These are phyloP conservation scores for Myotis vivesi DNA, from an alignment of 2,797 vertebrate genomes.

Conservation along the genomic window DNA sequence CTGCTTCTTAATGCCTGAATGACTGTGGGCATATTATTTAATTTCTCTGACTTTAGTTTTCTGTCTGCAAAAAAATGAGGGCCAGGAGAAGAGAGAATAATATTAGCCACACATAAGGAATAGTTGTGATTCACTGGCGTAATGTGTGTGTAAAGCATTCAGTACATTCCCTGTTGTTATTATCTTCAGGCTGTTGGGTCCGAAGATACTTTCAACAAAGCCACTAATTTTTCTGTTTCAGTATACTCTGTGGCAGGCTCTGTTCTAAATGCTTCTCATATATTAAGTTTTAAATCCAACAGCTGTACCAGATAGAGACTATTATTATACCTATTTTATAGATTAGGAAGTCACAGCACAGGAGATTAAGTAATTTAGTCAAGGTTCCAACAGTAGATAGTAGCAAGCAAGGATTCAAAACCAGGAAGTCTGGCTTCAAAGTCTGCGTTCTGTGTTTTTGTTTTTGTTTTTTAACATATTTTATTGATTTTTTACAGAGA, in stretches of 20 bases:
- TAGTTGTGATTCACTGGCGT: not conserved
- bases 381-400: not conserved
- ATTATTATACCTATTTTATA: not conserved
- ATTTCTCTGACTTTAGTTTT: conserved; percentile 33
- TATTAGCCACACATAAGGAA: not conserved
- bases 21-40: not conserved
- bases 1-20: not conserved
- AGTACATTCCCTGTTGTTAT: not conserved
- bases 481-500: too few relatives aligned
- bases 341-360: not conserved
- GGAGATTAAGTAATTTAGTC: not conserved
- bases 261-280: not conserved
- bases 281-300: not conserved
- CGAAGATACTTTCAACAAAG: not conserved
- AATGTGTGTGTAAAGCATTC: not conserved
- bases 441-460: too few relatives aligned
- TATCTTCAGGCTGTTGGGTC: not conserved
- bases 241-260: not conserved
- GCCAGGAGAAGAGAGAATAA: not conserved
- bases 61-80: not conserved
- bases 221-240: conserved; percentile 3
- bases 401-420: not conserved
- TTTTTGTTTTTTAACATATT: too few relatives aligned
- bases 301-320: not conserved
- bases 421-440: not conserved